Conservation (phyloP, 64 coral and sea anemone genomes). For the Montipora foliosa region DNA sequence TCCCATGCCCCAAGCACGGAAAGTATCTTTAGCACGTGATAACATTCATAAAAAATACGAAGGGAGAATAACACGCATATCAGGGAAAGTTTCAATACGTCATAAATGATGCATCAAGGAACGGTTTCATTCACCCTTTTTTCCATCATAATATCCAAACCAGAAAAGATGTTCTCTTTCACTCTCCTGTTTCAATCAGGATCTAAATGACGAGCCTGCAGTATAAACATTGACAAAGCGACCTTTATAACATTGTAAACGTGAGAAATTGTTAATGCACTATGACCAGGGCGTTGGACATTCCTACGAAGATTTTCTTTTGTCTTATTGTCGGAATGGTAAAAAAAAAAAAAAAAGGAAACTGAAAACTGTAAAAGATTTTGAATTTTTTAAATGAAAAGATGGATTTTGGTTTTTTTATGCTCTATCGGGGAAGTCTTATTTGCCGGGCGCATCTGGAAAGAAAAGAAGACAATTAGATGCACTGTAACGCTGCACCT, state of each 20-base stretch:
- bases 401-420: too few species aligned
- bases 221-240: neutral
- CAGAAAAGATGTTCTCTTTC: neutral
- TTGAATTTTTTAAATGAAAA: too few species aligned
- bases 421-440: too few species aligned
- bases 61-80: neutral
- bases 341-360: too few species aligned
- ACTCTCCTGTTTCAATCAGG: neutral
- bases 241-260: slow-evolving; percentile 41
- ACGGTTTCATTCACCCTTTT: neutral
- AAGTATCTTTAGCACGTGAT: slow-evolving; percentile 34
- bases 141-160: too few species aligned
- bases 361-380: too few species aligned
- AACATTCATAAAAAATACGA: neutral
- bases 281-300: neutral
- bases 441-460: too few species aligned
- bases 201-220: neutral
- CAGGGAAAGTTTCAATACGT: neutral
- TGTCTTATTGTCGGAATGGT: too few species aligned
- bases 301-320: neutral
- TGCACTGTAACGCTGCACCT: neutral
- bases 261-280: neutral
- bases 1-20: neutral
- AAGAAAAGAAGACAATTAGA: too few species aligned
- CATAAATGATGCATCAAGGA: neutral